phyloP scores from a whole-genome alignment of 92 coral and sea anemone species.

The Heteractis magnifica region DNA sequence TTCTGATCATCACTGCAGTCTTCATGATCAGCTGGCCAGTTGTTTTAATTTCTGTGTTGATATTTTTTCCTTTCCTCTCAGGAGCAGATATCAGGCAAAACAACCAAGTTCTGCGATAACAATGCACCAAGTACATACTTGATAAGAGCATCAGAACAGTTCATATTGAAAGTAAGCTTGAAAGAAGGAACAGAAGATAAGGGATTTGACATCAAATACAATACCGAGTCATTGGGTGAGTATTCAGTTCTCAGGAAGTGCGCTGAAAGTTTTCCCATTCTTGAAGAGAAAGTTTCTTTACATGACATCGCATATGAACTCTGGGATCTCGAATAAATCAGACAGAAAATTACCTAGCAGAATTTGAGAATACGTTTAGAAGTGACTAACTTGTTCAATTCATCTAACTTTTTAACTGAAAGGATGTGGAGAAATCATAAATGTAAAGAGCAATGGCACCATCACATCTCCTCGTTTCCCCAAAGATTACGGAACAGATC shows the following conservation, averaged over 20 bases:
- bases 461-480: constrained; percentile 75
- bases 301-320: no score
- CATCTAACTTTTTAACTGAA: not conserved
- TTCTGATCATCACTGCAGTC: no score
- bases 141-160: constrained; percentile 55
- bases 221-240: constrained; percentile 68
- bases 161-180: constrained; percentile 49
- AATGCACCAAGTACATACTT: constrained; percentile 49
- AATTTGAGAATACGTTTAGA: no score
- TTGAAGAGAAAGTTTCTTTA: no score
- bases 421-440: constrained; percentile 76
- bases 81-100: constrained; percentile 44
- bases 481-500: constrained; percentile 40
- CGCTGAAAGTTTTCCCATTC: no score
- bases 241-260: not conserved
- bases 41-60: not conserved
- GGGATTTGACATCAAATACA: constrained; percentile 62
- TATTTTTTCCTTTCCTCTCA: not conserved
- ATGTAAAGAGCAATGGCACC: constrained; percentile 21
- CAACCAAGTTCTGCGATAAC: constrained; percentile 48
- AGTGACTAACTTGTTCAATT: not conserved
- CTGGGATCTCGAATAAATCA: no score
- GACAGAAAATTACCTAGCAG: no score
- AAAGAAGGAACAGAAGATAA: constrained; percentile 42
- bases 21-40: not conserved